Evolutionary conservation across 2,113 vertebrate genomes (phyloP), one percentile per base, ranked within the genome.

Genomic region (Canis aureus): DNA sequence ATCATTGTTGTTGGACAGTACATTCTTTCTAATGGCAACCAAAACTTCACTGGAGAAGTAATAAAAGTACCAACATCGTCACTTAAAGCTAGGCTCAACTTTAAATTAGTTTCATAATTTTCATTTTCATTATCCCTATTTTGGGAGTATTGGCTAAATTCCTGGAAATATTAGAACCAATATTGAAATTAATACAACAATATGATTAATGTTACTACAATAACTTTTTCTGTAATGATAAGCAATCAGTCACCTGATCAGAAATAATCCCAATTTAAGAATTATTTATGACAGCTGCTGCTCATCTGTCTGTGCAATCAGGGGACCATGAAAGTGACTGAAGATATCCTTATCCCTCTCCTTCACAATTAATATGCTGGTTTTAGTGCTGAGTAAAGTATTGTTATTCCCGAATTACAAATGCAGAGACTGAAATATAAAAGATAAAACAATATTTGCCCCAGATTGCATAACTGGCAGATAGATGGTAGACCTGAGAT

Each of bases 131-230:
- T 94, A 84, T 60, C 53, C 15, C 19, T 43, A 55, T 22, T 83
- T 81, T 35, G 7, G n/a, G 67, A 9, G 51, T 43, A 84, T 32
- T 94, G 71, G 29, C n/a, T 82, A 92, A 57, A 29, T 94, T 89
- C 60, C 90, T 94, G 53, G 25, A 93, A 96, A 91, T 85, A 82
- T 53, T 88, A 80, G 35, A 94, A 84, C 55, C 0, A 1, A 55
- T 10, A 60, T 49, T 89, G 82, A 84, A 94, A 73, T 91, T 86
- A 82, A 90, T 29, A 73, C 49, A 90, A 74, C 88, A 95, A 71
- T 87, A 29, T 66, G 59, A 87, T 43, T 35, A 29, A 12, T 22
- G 9, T 49, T 94, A 85, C 32, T 15, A 38, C 23, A 53, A n/a
- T 96, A 85, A 82, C 12, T 51, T 82, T 88, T 87, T 55, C 83